A percentile compares a stretch with the other conserved stretches of the same genome.
Conservation (phyloP, 2,113 vertebrate genomes). For the Origma solitaria region DNA sequence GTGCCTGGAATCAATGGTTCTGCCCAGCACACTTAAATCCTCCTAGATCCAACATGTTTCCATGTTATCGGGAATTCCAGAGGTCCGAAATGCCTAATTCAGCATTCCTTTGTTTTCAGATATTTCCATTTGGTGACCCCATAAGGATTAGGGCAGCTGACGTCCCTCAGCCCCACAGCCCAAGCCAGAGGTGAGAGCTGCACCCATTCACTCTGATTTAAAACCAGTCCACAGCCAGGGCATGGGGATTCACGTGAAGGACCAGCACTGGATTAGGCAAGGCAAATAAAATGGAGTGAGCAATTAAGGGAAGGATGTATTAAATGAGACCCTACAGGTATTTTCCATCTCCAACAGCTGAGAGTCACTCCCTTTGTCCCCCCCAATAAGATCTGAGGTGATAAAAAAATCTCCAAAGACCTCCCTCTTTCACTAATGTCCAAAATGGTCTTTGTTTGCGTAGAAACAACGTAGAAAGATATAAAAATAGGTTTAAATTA, state of each 20-base stretch:
- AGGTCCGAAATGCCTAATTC: neutral
- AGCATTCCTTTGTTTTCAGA: neutral
- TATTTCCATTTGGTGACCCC: neutral
- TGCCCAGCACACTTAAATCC: neutral
- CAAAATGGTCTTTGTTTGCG: slow-evolving; percentile 50
- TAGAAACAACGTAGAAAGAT: slow-evolving; percentile 25
- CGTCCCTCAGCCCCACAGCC: neutral
- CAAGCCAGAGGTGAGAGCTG: neutral
- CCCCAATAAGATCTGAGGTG: neutral
- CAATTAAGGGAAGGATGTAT: neutral
- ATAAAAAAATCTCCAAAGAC: slow-evolving; percentile 22
- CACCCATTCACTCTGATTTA: neutral
- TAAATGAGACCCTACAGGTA: neutral
- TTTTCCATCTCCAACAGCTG: neutral
- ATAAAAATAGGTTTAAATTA: slow-evolving; percentile 65
- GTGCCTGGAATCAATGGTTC: neutral
- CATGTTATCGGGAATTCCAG: neutral
- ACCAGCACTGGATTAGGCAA: neutral
- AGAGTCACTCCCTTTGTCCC: neutral
- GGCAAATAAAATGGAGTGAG: neutral
- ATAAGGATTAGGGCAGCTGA: neutral
- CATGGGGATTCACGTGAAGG: neutral
- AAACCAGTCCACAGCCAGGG: neutral
- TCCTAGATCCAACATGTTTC: neutral
- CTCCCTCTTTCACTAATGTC: neutral